phyloP scores from a whole-genome alignment of 2,888 invertebrate species.

The Chymomyza fuscimana region DNA sequence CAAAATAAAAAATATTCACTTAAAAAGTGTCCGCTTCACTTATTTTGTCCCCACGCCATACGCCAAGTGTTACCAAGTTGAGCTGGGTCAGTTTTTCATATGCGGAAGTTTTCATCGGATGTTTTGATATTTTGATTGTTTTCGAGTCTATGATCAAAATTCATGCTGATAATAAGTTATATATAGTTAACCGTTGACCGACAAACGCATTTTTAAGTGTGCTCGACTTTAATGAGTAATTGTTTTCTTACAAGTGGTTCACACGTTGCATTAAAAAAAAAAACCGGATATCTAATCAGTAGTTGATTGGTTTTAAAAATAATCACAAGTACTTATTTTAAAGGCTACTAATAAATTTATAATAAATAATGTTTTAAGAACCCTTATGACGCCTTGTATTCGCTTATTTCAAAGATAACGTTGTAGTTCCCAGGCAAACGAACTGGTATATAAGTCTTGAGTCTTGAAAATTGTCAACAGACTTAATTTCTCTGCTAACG shows the following conservation, averaged over 20 bases:
- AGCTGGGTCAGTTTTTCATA: not conserved
- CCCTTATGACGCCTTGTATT: not conserved
- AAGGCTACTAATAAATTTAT: not conserved
- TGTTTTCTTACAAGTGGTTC: not conserved
- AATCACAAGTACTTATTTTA: not conserved
- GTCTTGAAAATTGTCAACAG: not conserved
- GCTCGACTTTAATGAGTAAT: not conserved
- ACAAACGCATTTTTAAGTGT: not conserved
- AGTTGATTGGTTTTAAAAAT: not conserved
- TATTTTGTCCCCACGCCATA: slow-evolving; percentile 12
- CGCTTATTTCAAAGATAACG: not conserved
- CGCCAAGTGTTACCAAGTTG: not conserved
- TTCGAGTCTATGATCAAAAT: not conserved
- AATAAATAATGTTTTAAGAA: not conserved
- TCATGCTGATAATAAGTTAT: not conserved
- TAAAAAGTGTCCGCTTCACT: no score
- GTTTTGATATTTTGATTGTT: not conserved
- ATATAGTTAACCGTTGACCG: not conserved
- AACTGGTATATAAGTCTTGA: not conserved
- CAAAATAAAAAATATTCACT: no score
- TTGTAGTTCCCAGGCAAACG: not conserved
- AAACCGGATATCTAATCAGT: not conserved
- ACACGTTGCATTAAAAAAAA: not conserved
- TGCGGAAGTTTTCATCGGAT: not conserved
- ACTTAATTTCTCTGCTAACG: not conserved